Evolutionary conservation across 2,888 invertebrate genomes (phyloP), one percentile per base, ranked within the genome.

Genomic region (Polymixis flavicincta): DNA sequence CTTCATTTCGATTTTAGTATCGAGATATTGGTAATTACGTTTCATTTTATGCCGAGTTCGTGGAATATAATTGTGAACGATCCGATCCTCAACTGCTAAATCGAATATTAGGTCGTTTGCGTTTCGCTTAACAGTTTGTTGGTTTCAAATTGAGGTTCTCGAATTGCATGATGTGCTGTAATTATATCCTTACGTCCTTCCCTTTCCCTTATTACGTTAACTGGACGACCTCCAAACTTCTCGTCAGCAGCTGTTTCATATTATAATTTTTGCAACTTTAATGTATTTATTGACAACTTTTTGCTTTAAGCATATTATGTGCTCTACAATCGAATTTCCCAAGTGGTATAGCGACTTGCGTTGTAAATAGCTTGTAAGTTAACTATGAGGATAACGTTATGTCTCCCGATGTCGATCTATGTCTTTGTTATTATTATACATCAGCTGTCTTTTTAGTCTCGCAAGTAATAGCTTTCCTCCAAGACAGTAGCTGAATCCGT

Each of bases 211-310:
- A 80, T 90, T 91, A 89, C 77, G 78, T 85, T 84, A 85, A 87
- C 90, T 88, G 71, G 89, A 77, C 76, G 91, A 89, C 93, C 93
- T 92, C 87, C 88, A 88, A 89, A 89, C 84, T 82, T 86, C 85
- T 87, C 86, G 86, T 83, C 78, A 75, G 81, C 81, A 85, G 86
- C 83, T 88, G 87, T 85, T 85, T 78, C 50, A 74, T 86, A 84
- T 80, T 68, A 80, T 80, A 25, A 79, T 77, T 81, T 80, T 85
- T 85, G 66, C 52, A 80, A 76, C 66, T 66, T 69, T 69, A 74
- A 59, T 71, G 11, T 28, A 8, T 48, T 52, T 76, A 66, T 78
- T 74, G 78, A 80, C 74, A 78, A 77, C 45, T 73, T 80, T 72
- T 83, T 76, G 66, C 66, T 71, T 22, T 6, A 68, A 65, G 28